A percentile compares a stretch with the other conserved stretches of the same genome.
phyloP scores from a whole-genome alignment of 2,888 invertebrate species.

The Rugalucina vietnamica region DNA sequence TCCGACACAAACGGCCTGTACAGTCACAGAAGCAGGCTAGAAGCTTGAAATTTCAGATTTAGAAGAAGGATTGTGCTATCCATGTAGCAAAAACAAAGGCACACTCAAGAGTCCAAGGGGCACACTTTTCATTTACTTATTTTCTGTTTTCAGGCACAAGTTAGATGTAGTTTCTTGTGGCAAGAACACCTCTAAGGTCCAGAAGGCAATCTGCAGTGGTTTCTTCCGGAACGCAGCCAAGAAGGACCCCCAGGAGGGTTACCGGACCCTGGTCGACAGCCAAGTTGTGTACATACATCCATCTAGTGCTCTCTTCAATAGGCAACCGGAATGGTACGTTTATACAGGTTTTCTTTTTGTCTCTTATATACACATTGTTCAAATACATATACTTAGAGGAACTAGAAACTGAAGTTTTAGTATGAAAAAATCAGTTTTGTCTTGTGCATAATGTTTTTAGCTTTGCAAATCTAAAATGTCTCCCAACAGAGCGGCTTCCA shows the following conservation, averaged over 20 bases:
- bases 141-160: slow-evolving; percentile 79
- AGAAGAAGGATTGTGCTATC: no score
- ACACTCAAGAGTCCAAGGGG: no score
- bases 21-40: no score
- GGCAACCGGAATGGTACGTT: slow-evolving; percentile 97
- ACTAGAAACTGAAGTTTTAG: neutral
- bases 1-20: no score
- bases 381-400: neutral
- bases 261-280: slow-evolving; percentile 98
- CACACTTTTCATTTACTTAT: no score
- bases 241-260: slow-evolving; percentile 98
- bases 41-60: no score
- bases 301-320: slow-evolving; percentile 97
- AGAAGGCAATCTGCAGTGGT: slow-evolving; percentile 98
- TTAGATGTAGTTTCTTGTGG: slow-evolving; percentile 97
- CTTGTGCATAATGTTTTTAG: no score
- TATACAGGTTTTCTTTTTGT: neutral
- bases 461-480: no score
- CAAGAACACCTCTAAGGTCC: slow-evolving; percentile 96
- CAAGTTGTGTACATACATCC: slow-evolving; percentile 99
- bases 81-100: no score
- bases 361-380: no score
- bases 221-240: slow-evolving; percentile 99
- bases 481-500: no score
- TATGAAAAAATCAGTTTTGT: no score